Conservation (phyloP, 1,140 invertebrate species). For the Drosophila burlai region DNA sequence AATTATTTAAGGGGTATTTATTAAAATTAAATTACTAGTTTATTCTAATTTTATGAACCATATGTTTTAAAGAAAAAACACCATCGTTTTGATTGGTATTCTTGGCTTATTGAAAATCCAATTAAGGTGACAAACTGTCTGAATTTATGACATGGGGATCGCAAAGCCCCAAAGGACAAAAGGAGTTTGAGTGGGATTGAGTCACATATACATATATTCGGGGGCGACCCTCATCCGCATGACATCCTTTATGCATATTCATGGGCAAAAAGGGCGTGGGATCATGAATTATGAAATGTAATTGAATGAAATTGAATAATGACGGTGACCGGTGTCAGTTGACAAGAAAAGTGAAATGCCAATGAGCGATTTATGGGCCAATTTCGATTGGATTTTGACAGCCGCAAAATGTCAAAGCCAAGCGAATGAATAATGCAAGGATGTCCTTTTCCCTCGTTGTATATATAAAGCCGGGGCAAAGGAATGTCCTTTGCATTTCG, state of each 20-base stretch:
- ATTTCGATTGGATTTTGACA: slow-evolving; percentile 63
- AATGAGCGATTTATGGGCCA: slow-evolving; percentile 71
- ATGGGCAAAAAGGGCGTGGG: slow-evolving; percentile 43
- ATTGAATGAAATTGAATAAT: slow-evolving; percentile 83
- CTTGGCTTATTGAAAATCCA: slow-evolving; percentile 63
- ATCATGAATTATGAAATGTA: slow-evolving; percentile 78
- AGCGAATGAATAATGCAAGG: slow-evolving; percentile 46
- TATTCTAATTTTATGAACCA: neutral
- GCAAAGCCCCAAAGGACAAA: slow-evolving; percentile 37
- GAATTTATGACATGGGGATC: slow-evolving; percentile 73
- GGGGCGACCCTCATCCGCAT: slow-evolving; percentile 23
- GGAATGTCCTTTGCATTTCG: slow-evolving; percentile 13
- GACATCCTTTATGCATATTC: slow-evolving; percentile 64
- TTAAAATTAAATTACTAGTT: no score
- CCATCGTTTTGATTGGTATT: neutral
- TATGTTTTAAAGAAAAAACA: neutral
- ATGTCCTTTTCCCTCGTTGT: neutral
- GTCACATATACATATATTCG: slow-evolving; percentile 22
- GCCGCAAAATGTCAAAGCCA: slow-evolving; percentile 60
- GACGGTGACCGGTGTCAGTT: slow-evolving; percentile 59
- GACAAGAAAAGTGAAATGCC: slow-evolving; percentile 80
- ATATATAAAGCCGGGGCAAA: slow-evolving; percentile 11
- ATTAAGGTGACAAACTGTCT: slow-evolving; percentile 81
- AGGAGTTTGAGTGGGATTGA: slow-evolving; percentile 33
- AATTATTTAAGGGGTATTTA: neutral